A percentile compares a stretch with the other conserved stretches of the same genome.
Conservation (phyloP, 2,888 invertebrate genomes). For the Drosophila kambysellisi region DNA sequence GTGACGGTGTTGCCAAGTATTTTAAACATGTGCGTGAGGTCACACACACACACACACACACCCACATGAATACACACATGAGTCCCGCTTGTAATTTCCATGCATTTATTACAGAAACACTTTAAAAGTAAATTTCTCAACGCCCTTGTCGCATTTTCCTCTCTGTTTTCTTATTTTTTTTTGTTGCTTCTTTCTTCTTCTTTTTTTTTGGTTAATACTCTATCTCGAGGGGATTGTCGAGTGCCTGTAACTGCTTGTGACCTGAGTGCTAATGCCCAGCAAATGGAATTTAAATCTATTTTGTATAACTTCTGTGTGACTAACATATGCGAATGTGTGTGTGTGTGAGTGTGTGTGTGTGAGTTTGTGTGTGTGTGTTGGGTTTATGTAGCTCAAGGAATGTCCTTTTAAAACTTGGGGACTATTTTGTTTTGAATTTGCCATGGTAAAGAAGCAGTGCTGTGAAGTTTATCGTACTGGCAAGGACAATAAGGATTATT, state of each 20-base stretch:
- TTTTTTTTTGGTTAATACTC: constrained; percentile 24
- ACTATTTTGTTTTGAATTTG: constrained; percentile 20
- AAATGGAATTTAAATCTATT: constrained; percentile 80
- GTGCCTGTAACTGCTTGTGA: constrained; percentile 61
- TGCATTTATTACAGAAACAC: constrained; percentile 75
- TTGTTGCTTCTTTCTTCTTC: neutral
- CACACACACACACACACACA: constrained; percentile 55
- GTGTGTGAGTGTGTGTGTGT: constrained; percentile 20
- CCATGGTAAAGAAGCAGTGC: neutral
- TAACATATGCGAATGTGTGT: constrained; percentile 65
- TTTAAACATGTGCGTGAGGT: constrained; percentile 76
- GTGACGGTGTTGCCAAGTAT: constrained; percentile 46
- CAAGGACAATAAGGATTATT: neutral
- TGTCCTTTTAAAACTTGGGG: constrained; percentile 24
- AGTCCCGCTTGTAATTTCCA: constrained; percentile 48
- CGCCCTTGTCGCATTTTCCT: constrained; percentile 54
- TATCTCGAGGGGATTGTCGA: constrained; percentile 59
- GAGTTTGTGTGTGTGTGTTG: constrained; percentile 4
- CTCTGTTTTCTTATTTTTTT: neutral
- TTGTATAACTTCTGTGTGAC: constrained; percentile 66
- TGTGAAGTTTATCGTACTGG: neutral
- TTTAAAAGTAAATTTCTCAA: constrained; percentile 77
- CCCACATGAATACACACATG: neutral
- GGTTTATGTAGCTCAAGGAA: constrained; percentile 33
- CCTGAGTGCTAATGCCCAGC: constrained; percentile 74